These are phyloP conservation scores for Junonia oenone DNA, from an alignment of 2,888 invertebrate species.

Conservation along the genomic window DNA sequence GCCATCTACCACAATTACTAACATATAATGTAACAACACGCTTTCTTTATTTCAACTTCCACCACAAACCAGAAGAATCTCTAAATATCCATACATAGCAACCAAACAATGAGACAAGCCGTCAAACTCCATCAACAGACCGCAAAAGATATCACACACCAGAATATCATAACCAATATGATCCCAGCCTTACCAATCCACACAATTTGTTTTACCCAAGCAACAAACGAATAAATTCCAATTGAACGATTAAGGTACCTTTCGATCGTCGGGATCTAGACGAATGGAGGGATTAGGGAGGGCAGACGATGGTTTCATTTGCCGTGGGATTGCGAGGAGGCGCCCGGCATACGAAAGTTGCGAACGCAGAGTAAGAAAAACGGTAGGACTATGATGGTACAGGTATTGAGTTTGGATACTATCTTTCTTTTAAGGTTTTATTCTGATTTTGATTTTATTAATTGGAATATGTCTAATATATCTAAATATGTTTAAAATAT, in stretches of 20 bases:
- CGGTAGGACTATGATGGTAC: background rate
- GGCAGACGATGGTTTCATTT: conserved; percentile 41
- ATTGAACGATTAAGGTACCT: conserved; percentile 63
- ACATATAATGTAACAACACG: too few relatives aligned
- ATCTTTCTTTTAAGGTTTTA: too few relatives aligned
- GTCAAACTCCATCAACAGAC: too few relatives aligned
- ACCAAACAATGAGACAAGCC: too few relatives aligned
- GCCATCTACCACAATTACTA: too few relatives aligned
- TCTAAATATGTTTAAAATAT: too few relatives aligned
- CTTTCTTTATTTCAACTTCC: too few relatives aligned
- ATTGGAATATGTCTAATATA: too few relatives aligned
- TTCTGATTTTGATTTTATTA: too few relatives aligned
- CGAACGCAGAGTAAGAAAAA: conserved; percentile 19
- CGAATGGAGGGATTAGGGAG: conserved; percentile 47
- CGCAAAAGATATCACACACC: too few relatives aligned
- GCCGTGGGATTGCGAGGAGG: conserved; percentile 35
- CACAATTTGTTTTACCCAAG: conserved; percentile 54
- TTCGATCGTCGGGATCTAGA: conserved; percentile 50
- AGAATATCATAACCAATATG: background rate
- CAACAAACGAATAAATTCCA: conserved; percentile 55
- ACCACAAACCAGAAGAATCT: too few relatives aligned
- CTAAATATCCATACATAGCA: too few relatives aligned
- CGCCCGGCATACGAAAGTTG: conserved; percentile 39
- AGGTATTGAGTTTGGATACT: background rate
- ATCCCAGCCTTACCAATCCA: conserved; percentile 39